phyloP scores from a whole-genome alignment of 2,797 vertebrate species.

The Hoplostethus mediterraneus region DNA sequence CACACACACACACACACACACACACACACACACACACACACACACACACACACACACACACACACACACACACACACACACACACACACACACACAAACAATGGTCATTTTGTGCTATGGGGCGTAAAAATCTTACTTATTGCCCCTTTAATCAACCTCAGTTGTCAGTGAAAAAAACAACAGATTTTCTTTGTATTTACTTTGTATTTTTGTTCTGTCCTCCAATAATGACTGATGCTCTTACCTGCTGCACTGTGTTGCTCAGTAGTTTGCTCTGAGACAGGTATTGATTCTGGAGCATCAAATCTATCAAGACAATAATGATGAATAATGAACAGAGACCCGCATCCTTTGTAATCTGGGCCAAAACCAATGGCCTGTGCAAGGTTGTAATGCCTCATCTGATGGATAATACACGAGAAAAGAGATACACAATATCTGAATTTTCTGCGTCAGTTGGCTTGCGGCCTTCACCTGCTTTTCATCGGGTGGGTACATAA shows the following conservation, averaged over 20 bases:
- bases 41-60: too few relatives aligned
- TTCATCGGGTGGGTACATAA: slow-evolving; percentile 10
- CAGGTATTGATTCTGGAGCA: slow-evolving; percentile 78
- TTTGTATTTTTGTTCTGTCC: slow-evolving; percentile 63
- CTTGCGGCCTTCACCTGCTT: slow-evolving; percentile 33
- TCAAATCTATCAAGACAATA: slow-evolving; percentile 80
- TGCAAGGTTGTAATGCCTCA: slow-evolving; percentile 68
- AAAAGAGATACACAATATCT: slow-evolving; percentile 52
- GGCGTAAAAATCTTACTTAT: too few relatives aligned
- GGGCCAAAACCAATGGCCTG: slow-evolving; percentile 68
- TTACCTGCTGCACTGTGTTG: slow-evolving; percentile 69
- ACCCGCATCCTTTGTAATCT: slow-evolving; percentile 73
- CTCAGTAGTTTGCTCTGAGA: slow-evolving; percentile 74
- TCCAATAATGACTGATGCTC: slow-evolving; percentile 74
- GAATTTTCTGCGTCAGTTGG: slow-evolving; percentile 63
- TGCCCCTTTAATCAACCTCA: slow-evolving; percentile 42
- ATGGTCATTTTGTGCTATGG: too few relatives aligned
- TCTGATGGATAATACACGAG: slow-evolving; percentile 63
- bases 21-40: too few relatives aligned
- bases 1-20: too few relatives aligned
- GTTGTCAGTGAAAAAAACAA: not conserved
- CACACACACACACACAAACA: too few relatives aligned
- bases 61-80: too few relatives aligned
- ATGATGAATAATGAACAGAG: slow-evolving; percentile 81
- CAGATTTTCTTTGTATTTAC: slow-evolving; percentile 29